phyloP scores from a whole-genome alignment of 2,113 vertebrate species.

The Copsychus sechellarum region DNA sequence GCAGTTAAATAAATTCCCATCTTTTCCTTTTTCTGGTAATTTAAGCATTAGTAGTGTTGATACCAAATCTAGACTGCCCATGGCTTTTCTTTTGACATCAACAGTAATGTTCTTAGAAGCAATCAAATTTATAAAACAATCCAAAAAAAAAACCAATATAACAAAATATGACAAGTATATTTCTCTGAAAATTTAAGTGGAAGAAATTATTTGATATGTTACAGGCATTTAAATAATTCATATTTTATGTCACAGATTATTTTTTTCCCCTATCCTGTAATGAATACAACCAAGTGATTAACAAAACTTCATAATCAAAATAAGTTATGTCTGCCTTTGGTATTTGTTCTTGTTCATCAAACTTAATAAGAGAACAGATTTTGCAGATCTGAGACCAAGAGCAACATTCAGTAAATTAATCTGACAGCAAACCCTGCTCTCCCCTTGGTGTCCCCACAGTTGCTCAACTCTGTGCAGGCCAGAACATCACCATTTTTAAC shows the following conservation, averaged over 20 bases:
- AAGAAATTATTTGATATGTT: slow-evolving; percentile 47
- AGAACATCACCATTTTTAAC: not conserved
- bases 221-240: slow-evolving; percentile 59
- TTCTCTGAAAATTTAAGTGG: slow-evolving; percentile 61
- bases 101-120: slow-evolving; percentile 52
- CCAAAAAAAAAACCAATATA: slow-evolving; percentile 66
- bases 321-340: not conserved
- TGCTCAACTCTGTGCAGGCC: not conserved
- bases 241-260: slow-evolving; percentile 59
- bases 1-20: not conserved
- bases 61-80: slow-evolving; percentile 34
- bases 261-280: not conserved
- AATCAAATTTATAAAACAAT: slow-evolving; percentile 67
- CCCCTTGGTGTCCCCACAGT: slow-evolving; percentile 11
- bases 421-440: not conserved
- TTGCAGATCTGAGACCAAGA: slow-evolving; percentile 26
- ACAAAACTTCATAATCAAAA: slow-evolving; percentile 26
- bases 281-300: slow-evolving; percentile 36
- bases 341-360: not conserved
- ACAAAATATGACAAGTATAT: slow-evolving; percentile 63
- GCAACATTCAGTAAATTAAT: not conserved
- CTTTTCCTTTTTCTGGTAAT: slow-evolving; percentile 5
- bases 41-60: slow-evolving; percentile 64
- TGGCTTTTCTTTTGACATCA: slow-evolving; percentile 71
- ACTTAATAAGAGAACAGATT: not conserved